Conservation (phyloP, 2,797 vertebrate species). For the Eulemur mongoz region DNA sequence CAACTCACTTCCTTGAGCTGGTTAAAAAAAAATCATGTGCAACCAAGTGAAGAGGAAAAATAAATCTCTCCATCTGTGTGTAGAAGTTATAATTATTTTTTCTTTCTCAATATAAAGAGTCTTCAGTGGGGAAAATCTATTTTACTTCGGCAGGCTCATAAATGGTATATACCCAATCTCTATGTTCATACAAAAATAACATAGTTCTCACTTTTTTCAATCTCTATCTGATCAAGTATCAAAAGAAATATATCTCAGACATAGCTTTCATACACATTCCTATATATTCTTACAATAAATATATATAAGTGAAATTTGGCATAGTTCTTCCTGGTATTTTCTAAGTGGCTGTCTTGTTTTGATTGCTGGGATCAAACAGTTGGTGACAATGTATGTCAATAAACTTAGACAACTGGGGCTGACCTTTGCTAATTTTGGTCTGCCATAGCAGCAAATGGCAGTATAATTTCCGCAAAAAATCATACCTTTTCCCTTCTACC, state of each 20-base stretch:
- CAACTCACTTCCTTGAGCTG: neutral
- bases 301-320: neutral
- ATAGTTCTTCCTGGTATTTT: neutral
- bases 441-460: neutral
- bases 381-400: neutral
- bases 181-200: neutral
- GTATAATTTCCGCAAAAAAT: neutral
- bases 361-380: neutral
- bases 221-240: neutral
- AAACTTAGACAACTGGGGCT: neutral
- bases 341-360: neutral
- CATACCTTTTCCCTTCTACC: neutral
- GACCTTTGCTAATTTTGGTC: neutral
- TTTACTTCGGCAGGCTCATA: neutral
- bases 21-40: neutral
- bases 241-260: neutral
- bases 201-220: neutral
- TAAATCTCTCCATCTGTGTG: neutral
- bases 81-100: slow-evolving; percentile 11
- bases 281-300: neutral
- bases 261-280: neutral
- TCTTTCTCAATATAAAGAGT: neutral
- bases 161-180: neutral
- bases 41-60: slow-evolving; percentile 5
- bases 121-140: neutral